phyloP scores from a whole-genome alignment of 1,140 invertebrate genomes.

The Drosophila watanabei region DNA sequence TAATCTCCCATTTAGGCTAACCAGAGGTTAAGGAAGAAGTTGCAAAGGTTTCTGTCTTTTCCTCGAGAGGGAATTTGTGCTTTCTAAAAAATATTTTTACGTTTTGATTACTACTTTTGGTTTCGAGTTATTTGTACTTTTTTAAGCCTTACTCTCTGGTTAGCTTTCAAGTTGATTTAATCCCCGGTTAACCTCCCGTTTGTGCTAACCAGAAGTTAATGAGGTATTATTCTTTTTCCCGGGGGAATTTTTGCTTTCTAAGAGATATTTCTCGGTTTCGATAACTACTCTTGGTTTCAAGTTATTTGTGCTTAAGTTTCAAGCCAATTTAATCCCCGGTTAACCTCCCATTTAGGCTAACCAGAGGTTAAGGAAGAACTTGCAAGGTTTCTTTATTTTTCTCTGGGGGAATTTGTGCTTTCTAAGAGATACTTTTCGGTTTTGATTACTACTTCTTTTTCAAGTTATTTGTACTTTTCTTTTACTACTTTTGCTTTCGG shows the following conservation, averaged over 20 bases:
- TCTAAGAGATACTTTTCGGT: neutral
- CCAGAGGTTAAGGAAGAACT: neutral
- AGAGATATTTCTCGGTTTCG: no score
- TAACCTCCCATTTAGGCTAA: neutral
- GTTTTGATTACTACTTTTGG: neutral
- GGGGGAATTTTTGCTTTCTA: no score
- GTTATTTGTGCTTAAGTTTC: no score
- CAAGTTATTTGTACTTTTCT: neutral
- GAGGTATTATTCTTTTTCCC: no score
- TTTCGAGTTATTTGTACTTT: neutral
- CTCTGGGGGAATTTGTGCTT: neutral
- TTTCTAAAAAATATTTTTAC: neutral
- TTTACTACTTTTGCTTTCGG: no score
- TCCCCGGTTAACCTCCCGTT: no score
- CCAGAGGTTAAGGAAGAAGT: neutral
- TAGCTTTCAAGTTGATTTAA: no score
- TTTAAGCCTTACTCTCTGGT: no score
- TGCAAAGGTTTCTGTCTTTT: neutral
- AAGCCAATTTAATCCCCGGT: neutral
- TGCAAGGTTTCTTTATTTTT: neutral
- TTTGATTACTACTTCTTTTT: neutral
- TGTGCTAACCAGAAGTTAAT: no score
- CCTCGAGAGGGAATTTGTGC: neutral
- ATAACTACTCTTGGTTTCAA: no score
- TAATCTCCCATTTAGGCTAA: neutral